Evolutionary conservation across 2,797 vertebrate species (phyloP).

Genomic region (Pantherophis vulpinus): DNA sequence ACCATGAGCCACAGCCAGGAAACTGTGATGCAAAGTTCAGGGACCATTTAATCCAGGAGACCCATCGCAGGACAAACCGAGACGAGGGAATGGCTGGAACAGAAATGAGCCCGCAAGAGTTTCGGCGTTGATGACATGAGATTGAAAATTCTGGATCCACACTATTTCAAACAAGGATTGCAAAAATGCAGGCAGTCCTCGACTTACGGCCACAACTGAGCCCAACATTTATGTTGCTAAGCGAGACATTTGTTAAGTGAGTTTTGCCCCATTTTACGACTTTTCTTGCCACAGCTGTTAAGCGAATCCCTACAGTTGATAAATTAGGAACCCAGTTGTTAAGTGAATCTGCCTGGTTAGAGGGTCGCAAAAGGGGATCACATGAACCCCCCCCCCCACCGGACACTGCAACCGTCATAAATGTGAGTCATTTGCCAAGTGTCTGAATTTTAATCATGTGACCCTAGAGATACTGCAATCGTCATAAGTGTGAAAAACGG

Average conservation of each 20-base stretch:
- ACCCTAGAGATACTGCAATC: fast-evolving
- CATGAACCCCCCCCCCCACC: no score
- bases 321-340: not conserved
- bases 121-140: not conserved
- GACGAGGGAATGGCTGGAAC: not conserved
- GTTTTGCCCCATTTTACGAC: not conserved
- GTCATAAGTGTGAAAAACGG: not conserved
- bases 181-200: not conserved
- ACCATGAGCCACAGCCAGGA: no score
- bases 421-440: not conserved
- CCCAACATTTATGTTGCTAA: not conserved
- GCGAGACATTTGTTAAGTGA: not conserved
- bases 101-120: not conserved
- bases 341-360: not conserved
- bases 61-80: not conserved
- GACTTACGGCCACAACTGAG: not conserved
- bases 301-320: no score
- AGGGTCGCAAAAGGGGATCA: not conserved
- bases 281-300: not conserved
- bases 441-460: not conserved
- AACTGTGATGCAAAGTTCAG: not conserved
- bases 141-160: not conserved
- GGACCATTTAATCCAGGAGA: not conserved
- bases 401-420: not conserved
- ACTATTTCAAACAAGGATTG: not conserved